Percentiles rank a stretch among this genome's conserved stretches.
These are phyloP conservation scores for Agapornis canus DNA, from an alignment of 2,797 vertebrate genomes.

Conservation along the genomic window DNA sequence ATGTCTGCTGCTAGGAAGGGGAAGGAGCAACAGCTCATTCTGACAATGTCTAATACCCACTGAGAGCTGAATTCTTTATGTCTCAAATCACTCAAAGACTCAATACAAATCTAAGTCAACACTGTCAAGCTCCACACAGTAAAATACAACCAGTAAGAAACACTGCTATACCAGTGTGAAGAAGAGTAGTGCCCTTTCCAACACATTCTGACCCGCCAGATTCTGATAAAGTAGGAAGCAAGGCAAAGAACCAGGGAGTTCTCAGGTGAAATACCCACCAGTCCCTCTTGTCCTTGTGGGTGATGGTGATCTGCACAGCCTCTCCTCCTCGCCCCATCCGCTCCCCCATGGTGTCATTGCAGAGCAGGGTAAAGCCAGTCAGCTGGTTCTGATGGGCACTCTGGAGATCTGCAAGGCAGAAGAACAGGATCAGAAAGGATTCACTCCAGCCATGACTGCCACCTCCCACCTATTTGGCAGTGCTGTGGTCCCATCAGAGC, in stretches of 20 bases:
- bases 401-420: slow-evolving; percentile 78
- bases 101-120: not conserved
- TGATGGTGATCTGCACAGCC: slow-evolving; percentile 79
- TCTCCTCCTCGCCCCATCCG: slow-evolving; percentile 83
- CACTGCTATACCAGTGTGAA: not conserved
- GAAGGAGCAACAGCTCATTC: not conserved
- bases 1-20: not conserved
- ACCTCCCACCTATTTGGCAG: not conserved
- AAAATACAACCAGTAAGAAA: not conserved
- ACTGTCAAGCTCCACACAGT: not conserved
- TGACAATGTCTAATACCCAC: not conserved
- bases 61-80: not conserved
- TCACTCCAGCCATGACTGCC: not conserved
- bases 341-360: slow-evolving; percentile 80
- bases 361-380: slow-evolving; percentile 84
- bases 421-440: not conserved
- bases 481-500: not conserved
- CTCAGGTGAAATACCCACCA: slow-evolving; percentile 76
- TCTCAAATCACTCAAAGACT: not conserved
- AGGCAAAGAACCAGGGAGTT: not conserved
- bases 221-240: not conserved
- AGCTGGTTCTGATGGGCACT: slow-evolving; percentile 77
- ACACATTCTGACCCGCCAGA: not conserved
- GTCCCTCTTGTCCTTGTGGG: slow-evolving; percentile 83
- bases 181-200: not conserved